Evolutionary conservation across 2,888 invertebrate genomes (phyloP), one percentile per base, ranked within the genome.

Genomic region (Kryphioiulus occultus): DNA sequence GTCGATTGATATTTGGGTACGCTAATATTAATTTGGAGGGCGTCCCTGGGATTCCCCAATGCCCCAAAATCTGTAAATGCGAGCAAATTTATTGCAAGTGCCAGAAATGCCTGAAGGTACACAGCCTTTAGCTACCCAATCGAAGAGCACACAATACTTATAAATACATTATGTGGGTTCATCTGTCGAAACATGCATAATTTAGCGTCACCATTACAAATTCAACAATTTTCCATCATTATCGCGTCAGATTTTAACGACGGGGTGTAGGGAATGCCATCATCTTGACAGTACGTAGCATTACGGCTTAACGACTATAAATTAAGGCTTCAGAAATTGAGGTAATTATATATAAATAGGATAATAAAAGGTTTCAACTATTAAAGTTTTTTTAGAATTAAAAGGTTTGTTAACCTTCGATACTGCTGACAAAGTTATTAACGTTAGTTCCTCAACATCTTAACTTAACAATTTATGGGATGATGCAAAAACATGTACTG

Each of bases 191-290:
- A 68, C 26, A 68, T 68, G 68, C 68, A 68, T 53, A 53, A 53
- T 53, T 53, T 53, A 53, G 53, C 53, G n/a, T 15, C 53, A 53
- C 5, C 26, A 22, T 26, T 10, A 12, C 68, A 68, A 68, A 26
- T 68, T 68, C 68, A 68, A 10, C n/a, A 59, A n/a, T 59, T 59
- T 59, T n/a, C 19, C n/a, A n/a, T 19, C 59, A 59, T 59, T 59
- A 59, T n/a, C 59, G 59, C n/a, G n/a, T 59, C 59, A 59, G 59
- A 59, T 59, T 59, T 59, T 7, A 59, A 59, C 59, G 59, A n/a
- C 7, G 59, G 19, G 59, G 35, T 44, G 44, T 44, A 9, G 44
- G 12, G 44, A 12, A 10, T n/a, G n/a, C n/a, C 12, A 15, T 17
- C 47, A 53, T 53, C 68, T 4, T 26, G 68, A 68, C 22, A 68